These are phyloP conservation scores for Neogale vison DNA, from an alignment of 2,113 vertebrate genomes.

Conservation along the genomic window DNA sequence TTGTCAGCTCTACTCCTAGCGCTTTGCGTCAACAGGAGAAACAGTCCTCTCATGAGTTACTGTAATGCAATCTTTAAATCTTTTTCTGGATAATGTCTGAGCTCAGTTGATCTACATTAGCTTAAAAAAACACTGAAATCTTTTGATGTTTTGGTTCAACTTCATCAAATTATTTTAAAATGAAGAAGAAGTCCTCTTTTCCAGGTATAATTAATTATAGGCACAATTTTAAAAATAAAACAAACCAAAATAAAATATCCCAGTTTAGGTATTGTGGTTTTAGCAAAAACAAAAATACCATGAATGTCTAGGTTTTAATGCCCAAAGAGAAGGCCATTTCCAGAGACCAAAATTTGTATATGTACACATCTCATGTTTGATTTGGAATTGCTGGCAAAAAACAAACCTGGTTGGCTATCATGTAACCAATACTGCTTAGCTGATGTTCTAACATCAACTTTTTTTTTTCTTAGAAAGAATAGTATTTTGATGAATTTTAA, in stretches of 20 bases:
- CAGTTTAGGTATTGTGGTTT: slow-evolving; percentile 69
- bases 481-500: background rate
- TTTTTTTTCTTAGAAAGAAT: background rate
- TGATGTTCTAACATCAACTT: background rate
- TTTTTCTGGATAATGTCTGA: background rate
- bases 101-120: slow-evolving; percentile 61
- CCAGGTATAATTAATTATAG: slow-evolving; percentile 78
- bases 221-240: slow-evolving; percentile 68
- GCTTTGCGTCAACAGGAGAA: background rate
- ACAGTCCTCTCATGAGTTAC: background rate
- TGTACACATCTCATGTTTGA: background rate
- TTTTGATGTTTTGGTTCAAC: slow-evolving; percentile 73
- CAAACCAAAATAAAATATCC: slow-evolving; percentile 63
- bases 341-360: background rate
- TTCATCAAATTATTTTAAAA: slow-evolving; percentile 77
- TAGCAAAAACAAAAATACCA: slow-evolving; percentile 58
- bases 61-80: background rate
- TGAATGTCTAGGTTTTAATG: slow-evolving; percentile 68
- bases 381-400: background rate
- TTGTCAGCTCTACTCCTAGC: background rate
- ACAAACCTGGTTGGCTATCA: background rate
- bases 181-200: slow-evolving; percentile 78
- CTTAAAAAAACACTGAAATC: slow-evolving; percentile 78
- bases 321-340: slow-evolving; percentile 26
- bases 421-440: background rate